Evolutionary conservation across 2,113 vertebrate species (phyloP).

Genomic region (Leptodactylus fuscus): DNA sequence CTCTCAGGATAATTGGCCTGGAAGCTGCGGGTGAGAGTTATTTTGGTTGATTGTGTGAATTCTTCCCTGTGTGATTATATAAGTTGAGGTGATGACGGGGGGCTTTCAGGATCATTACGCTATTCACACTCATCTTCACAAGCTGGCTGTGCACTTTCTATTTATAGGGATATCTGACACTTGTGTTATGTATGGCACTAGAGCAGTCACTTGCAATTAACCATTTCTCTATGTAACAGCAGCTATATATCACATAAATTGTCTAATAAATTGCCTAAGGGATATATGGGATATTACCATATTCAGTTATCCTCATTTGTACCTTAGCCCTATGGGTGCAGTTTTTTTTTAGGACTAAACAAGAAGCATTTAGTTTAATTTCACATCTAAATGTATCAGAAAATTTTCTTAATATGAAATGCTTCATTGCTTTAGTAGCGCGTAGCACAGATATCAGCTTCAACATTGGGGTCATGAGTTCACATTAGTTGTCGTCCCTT

Average conservation of each 20-base stretch:
- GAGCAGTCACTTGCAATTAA: not conserved
- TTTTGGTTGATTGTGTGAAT: slow-evolving; percentile 49
- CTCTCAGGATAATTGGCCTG: not conserved
- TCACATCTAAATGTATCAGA: too few relatives aligned
- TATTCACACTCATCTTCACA: slow-evolving; percentile 15
- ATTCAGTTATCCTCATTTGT: not conserved
- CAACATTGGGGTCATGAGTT: too few relatives aligned
- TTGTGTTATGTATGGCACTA: not conserved
- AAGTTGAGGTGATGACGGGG: slow-evolving; percentile 28
- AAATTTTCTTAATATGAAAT: too few relatives aligned
- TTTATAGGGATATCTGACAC: not conserved
- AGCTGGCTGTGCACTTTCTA: not conserved
- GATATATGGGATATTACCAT: not conserved
- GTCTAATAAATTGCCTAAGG: too few relatives aligned
- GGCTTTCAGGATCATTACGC: not conserved
- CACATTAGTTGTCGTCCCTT: too few relatives aligned
- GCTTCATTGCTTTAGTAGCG: too few relatives aligned
- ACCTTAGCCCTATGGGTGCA: not conserved
- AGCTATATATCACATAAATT: not conserved
- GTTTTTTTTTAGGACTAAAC: too few relatives aligned
- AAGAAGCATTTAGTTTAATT: too few relatives aligned
- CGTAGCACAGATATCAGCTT: too few relatives aligned
- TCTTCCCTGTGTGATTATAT: not conserved
- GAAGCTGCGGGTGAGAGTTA: slow-evolving; percentile 36
- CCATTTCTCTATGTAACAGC: not conserved